Percentiles rank a stretch among this genome's conserved stretches.
These are phyloP conservation scores for Polypedilum pembai DNA, from an alignment of 1,140 invertebrate species.

Conservation along the genomic window DNA sequence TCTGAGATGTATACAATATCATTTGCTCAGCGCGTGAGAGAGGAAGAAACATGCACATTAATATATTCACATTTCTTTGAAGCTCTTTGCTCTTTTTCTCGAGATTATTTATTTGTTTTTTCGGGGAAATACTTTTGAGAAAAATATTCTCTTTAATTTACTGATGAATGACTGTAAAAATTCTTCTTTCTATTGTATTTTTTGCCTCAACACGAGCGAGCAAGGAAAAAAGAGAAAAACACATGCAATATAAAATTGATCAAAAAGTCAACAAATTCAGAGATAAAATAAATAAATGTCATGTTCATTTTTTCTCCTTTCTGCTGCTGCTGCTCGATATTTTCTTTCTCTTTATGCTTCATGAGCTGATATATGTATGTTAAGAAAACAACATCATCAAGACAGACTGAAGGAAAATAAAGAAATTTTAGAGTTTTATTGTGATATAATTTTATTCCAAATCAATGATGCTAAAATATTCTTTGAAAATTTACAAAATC, in stretches of 20 bases:
- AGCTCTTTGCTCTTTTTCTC: too few species aligned
- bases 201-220: too few species aligned
- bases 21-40: not conserved
- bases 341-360: not conserved
- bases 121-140: too few species aligned
- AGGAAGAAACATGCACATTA: too few species aligned
- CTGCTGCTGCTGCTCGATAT: not conserved
- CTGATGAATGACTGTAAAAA: too few species aligned
- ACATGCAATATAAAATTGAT: not conserved
- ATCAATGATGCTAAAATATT: too few species aligned
- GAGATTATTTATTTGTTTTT: too few species aligned
- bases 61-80: too few species aligned
- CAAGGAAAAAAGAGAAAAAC: too few species aligned
- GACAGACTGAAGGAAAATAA: not conserved
- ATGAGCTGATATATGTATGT: conserved; percentile 3
- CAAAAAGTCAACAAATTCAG: conserved; percentile 5
- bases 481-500: too few species aligned
- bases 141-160: too few species aligned
- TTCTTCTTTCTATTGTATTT: too few species aligned
- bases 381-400: conserved; percentile 26
- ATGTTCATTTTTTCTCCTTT: not conserved
- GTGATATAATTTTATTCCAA: not conserved
- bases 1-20: not conserved
- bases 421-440: conserved; percentile 4
- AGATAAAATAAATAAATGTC: conserved; percentile 19